Evolutionary conservation across 1,140 invertebrate species (phyloP), one percentile per base, ranked within the genome.

Genomic region (Rhyzopertha dominica): DNA sequence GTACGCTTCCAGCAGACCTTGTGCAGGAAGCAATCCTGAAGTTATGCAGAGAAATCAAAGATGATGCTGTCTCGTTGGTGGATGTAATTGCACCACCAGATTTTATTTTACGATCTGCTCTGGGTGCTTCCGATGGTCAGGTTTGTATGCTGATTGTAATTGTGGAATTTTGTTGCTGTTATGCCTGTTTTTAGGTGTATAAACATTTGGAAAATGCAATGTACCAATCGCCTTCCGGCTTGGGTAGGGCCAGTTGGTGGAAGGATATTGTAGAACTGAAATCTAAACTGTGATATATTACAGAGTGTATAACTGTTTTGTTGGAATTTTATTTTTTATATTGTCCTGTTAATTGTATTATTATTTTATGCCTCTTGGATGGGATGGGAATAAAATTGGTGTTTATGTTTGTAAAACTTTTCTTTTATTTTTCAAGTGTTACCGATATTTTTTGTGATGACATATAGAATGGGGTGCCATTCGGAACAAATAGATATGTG

Each of bases 11-110:
- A 41, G 62, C 68, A 2, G 60, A 65, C 12, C 56, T 73, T 16
- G 54, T 80, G 12, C 69, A 75, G 47, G 66, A 76, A 51, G 72
- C 68, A 16, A 81, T 87, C 31, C 61, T 85, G 28, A 55, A 69
- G 40, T 59, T 86, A 29, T 87, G 83, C 58, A 46, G 49, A 4
- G 69, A 77, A 44, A 55, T 90, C 13, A 87, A 85, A 67, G 69
- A 78, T 49, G 82, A 91, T 47, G 78, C 82, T 22, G 74, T 90
- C 5, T 62, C 79, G 9, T 68, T 90, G 26, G 79, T 78, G 1
- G 85, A 90, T 72, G 77, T 76, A 13, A 65, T 87, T 35, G 80
- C 83, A 25, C 85, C 84, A 3, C 78, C 83, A 30, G 85, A 88
- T 69, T 86, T 83, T 60, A 77, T 87, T 53, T 62, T 91, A 0